phyloP scores from a whole-genome alignment of 1,140 invertebrate species.

The Belonocnema kinseyi region DNA sequence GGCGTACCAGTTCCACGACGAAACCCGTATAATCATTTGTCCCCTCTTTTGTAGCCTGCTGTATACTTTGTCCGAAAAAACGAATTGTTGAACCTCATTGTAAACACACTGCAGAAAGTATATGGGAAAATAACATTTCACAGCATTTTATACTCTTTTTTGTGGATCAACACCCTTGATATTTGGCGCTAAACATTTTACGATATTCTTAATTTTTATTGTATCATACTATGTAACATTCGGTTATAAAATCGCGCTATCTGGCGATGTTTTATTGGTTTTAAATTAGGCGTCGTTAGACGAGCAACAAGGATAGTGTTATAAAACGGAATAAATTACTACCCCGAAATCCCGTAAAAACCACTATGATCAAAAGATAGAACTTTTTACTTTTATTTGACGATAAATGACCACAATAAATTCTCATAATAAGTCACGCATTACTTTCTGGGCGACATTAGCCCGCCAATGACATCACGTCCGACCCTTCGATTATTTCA shows the following conservation, averaged over 20 bases:
- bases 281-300: conserved; percentile 28
- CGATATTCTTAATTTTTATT: conserved; percentile 30
- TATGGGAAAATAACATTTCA: not conserved
- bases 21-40: conserved; percentile 40
- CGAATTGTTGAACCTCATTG: conserved; percentile 42
- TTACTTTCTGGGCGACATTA: too few species aligned
- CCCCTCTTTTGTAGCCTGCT: not conserved
- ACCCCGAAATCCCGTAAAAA: conserved; percentile 21
- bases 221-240: conserved; percentile 28
- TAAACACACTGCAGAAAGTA: not conserved
- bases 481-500: not conserved
- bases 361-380: not conserved
- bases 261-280: conserved; percentile 24
- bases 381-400: not conserved
- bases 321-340: conserved; percentile 26
- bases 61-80: conserved; percentile 31
- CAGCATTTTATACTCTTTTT: not conserved
- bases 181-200: conserved; percentile 11
- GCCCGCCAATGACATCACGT: not conserved
- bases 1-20: conserved; percentile 30
- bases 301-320: conserved; percentile 16
- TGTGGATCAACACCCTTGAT: not conserved
- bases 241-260: conserved; percentile 21
- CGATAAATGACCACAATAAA: too few species aligned
- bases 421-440: too few species aligned